Conservation (phyloP, 1,140 invertebrate species). For the Drosophila mauritiana region DNA sequence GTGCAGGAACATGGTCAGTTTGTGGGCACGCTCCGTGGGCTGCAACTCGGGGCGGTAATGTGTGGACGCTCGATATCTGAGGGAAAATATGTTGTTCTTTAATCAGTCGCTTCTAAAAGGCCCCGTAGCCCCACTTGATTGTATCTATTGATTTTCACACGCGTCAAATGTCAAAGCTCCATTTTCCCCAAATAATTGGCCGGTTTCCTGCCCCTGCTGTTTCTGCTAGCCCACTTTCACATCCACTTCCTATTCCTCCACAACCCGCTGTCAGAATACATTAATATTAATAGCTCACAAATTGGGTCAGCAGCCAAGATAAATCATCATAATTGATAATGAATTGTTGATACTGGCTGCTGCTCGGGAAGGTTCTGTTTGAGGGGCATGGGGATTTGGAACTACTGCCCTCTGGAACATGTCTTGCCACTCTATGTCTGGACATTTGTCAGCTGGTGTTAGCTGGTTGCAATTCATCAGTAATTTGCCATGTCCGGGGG, state of each 20-base stretch:
- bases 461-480: background rate
- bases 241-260: constrained; percentile 19
- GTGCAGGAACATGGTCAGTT: constrained; percentile 94
- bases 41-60: constrained; percentile 96
- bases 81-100: background rate
- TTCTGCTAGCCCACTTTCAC: constrained; percentile 13
- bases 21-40: constrained; percentile 95
- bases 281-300: constrained; percentile 80
- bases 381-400: background rate
- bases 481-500: constrained; percentile 3
- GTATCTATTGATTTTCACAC: constrained; percentile 45
- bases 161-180: constrained; percentile 48
- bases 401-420: constrained; percentile 18
- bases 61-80: constrained; percentile 94
- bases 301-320: constrained; percentile 79
- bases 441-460: constrained; percentile 43
- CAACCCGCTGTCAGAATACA: constrained; percentile 29
- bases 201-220: constrained; percentile 6
- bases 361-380: background rate
- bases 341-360: constrained; percentile 68
- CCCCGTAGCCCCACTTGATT: constrained; percentile 1
- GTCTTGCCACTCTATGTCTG: constrained; percentile 25
- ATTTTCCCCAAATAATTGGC: constrained; percentile 7
- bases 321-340: constrained; percentile 83
- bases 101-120: background rate